A percentile compares a stretch with the other conserved stretches of the same genome.
Evolutionary conservation across 1,140 invertebrate genomes (phyloP).

Genomic region (Drosophila virilis): DNA sequence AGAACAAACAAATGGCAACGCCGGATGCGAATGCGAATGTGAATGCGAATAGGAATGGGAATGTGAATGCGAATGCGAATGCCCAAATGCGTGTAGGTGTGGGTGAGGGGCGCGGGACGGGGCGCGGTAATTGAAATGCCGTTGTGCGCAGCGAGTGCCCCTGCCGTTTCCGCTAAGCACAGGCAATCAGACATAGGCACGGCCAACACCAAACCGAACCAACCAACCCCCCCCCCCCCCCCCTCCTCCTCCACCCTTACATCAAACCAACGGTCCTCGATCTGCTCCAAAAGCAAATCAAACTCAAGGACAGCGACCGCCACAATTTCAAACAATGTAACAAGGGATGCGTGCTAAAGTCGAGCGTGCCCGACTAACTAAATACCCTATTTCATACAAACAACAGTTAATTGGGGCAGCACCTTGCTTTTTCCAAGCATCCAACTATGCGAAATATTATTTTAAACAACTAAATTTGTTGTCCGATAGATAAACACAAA

Average conservation of each 20-base stretch:
- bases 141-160: constrained; percentile 48
- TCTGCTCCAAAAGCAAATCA: constrained; percentile 49
- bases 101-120: background rate
- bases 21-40: constrained; percentile 4
- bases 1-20: constrained; percentile 47
- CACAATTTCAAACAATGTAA: constrained; percentile 56
- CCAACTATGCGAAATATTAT: no score
- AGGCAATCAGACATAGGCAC: constrained; percentile 62
- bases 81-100: constrained; percentile 4
- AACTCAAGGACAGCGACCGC: constrained; percentile 56
- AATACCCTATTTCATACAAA: background rate
- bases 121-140: constrained; percentile 70
- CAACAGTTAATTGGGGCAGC: background rate
- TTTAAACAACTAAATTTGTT: no score
- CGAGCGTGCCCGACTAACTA: background rate
- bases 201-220: constrained; percentile 16
- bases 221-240: background rate
- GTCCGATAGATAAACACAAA: no score
- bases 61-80: background rate
- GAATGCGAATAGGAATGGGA: background rate
- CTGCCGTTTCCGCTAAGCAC: constrained; percentile 70
- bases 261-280: background rate
- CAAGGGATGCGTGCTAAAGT: constrained; percentile 6
- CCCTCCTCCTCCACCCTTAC: background rate
- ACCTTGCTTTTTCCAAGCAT: background rate